phyloP scores from a whole-genome alignment of 2,113 vertebrate genomes.

The Rhadina sibilatrix region DNA sequence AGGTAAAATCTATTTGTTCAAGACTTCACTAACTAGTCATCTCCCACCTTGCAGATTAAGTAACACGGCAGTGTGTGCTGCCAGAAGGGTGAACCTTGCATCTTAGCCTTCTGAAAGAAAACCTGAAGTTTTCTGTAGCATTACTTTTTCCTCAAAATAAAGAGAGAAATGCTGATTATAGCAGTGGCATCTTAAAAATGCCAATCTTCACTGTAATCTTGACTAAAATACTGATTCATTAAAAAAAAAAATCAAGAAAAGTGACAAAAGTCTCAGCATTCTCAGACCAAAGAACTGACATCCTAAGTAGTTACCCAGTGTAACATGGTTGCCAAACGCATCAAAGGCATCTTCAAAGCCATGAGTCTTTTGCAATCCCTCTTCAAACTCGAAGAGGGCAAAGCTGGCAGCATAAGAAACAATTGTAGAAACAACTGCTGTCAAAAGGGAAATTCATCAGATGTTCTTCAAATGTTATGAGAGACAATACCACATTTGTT shows the following conservation, averaged over 20 bases:
- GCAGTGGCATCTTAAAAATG: background rate
- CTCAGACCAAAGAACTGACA: background rate
- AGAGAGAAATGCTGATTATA: background rate
- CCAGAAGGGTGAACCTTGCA: background rate
- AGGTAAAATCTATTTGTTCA: background rate
- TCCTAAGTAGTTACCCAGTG: background rate
- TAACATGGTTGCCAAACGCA: background rate
- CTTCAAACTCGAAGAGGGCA: background rate
- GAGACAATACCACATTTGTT: background rate
- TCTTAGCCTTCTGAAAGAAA: background rate
- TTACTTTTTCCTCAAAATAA: background rate
- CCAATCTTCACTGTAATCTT: background rate
- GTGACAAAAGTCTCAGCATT: background rate
- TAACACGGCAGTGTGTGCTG: accelerated
- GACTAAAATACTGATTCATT: background rate
- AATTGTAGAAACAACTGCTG: background rate
- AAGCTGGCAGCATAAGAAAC: background rate
- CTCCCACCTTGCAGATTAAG: background rate
- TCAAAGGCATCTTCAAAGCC: background rate
- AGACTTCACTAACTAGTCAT: background rate
- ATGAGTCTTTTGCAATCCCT: background rate
- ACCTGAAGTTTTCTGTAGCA: background rate
- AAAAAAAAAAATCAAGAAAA: background rate
- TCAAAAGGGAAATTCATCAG: background rate
- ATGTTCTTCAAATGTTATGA: background rate